Base-by-base conservation (phyloP, 2,797 vertebrate species). In the Scarus forsteni region DNA sequence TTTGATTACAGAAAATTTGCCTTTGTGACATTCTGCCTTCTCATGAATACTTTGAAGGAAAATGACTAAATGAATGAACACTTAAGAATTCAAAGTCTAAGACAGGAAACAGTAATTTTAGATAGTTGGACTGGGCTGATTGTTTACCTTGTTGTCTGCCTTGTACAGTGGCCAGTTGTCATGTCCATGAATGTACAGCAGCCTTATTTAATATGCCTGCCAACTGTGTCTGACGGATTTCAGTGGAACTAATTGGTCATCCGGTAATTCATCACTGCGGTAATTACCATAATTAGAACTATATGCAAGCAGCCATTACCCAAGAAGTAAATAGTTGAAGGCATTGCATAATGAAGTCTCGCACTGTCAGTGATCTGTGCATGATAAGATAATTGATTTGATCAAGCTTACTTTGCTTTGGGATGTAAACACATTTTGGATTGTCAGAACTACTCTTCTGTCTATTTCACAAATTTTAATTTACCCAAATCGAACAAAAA, bases 211-310 rank as follows among this genome's bases (percentile, higher is more conserved):
- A 66, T 50, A 42, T 35, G 48, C 56, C 46, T 58, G 53, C 39
- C 35, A 42, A 48, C 40, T 77, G 56, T 53, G 56, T 72, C 40
- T 53, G 46, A 56, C 62, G 44, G 39, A 39, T 49, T 70, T 70
- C 45, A 62, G 0, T 48, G 39, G 52, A 69, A 52, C 48, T 50
- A 61, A 67, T 49, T 52, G 36, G 40, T 42, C 48, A 52, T 60
- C 45, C 46, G 9, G 36, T 34, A 72, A 13, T 70, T 50, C 57
- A 66, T 74, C 62, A 70, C 42, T 42, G 10, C 6, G n/a, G 42
- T 42, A 66, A 79, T 74, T 57, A 46, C 15, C 48, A 16, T 39
- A 57, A 66, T 78, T 43, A 66, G 36, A 44, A 63, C 14, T 52
- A 42, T 14, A 70, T 60, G 55, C 50, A 60, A 49, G 34, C 45